phyloP scores from a whole-genome alignment of 2,113 vertebrate genomes.

The Campylomormyrus tamandua region DNA sequence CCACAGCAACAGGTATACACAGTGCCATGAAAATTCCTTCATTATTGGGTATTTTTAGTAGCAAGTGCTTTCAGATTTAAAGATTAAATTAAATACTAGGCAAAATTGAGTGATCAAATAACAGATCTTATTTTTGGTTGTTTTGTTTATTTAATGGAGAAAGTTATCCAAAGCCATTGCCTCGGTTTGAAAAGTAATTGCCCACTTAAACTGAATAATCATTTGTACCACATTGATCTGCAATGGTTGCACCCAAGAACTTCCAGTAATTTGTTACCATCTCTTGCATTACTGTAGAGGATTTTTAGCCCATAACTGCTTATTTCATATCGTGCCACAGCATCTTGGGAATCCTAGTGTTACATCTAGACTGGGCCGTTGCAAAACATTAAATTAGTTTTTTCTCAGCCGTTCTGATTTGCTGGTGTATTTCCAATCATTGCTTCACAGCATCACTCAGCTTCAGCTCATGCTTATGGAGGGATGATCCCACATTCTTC shows the following conservation, averaged over 20 bases:
- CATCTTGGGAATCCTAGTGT: neutral
- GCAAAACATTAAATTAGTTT: neutral
- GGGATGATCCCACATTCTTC: neutral
- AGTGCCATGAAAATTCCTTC: neutral
- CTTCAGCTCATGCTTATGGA: neutral
- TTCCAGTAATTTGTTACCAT: neutral
- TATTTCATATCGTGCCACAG: neutral
- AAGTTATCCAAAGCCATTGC: neutral
- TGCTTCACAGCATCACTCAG: neutral
- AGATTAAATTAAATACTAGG: neutral
- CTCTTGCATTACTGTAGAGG: neutral
- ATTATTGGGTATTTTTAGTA: neutral
- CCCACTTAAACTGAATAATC: neutral
- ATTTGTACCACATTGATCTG: neutral
- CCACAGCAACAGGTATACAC: neutral
- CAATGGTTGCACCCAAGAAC: neutral
- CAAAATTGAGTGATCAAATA: neutral
- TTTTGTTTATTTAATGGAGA: neutral
- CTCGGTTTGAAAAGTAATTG: neutral
- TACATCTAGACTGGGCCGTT: neutral
- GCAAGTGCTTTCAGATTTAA: neutral
- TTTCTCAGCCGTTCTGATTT: neutral
- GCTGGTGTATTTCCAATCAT: neutral
- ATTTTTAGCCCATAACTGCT: neutral
- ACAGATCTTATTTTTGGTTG: neutral